Conservation (phyloP, 2,888 invertebrate genomes). For the Athalia circularis region DNA sequence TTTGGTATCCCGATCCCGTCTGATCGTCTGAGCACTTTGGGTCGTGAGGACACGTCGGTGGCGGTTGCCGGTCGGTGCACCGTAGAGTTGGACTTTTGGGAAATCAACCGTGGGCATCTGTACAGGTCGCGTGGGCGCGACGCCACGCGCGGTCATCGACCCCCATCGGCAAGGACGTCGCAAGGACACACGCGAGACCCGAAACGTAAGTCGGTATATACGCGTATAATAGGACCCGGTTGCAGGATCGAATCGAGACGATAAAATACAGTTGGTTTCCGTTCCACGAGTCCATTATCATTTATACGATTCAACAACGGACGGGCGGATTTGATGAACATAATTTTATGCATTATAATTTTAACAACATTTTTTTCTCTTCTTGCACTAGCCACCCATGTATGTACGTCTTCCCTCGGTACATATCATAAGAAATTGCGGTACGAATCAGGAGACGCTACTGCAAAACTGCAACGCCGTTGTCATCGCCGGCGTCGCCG, state of each 20-base stretch:
- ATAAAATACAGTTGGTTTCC: too few species aligned
- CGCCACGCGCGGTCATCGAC: constrained; percentile 68
- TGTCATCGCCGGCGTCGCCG: too few species aligned
- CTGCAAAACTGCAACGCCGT: too few species aligned
- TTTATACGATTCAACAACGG: too few species aligned
- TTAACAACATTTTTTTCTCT: too few species aligned
- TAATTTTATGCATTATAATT: too few species aligned
- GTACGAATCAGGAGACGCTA: too few species aligned
- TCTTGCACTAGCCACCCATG: too few species aligned
- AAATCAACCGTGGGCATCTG: constrained; percentile 10
- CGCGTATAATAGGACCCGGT: background rate
- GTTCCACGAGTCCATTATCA: too few species aligned
- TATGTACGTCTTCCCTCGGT: too few species aligned
- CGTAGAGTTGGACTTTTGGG: constrained; percentile 16
- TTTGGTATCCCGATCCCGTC: background rate
- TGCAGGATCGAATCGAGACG: background rate
- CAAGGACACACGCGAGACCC: constrained; percentile 66
- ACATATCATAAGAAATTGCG: too few species aligned
- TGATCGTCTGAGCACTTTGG: background rate
- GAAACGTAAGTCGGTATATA: constrained; percentile 48
- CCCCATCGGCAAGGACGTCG: constrained; percentile 71
- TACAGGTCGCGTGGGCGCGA: constrained; percentile 61
- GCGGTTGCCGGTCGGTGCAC: background rate
- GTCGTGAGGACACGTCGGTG: background rate
- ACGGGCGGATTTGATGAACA: too few species aligned